Evolutionary conservation across 2,797 vertebrate species (phyloP), one percentile per base, ranked within the genome.

Genomic region (Syncerus caffer): DNA sequence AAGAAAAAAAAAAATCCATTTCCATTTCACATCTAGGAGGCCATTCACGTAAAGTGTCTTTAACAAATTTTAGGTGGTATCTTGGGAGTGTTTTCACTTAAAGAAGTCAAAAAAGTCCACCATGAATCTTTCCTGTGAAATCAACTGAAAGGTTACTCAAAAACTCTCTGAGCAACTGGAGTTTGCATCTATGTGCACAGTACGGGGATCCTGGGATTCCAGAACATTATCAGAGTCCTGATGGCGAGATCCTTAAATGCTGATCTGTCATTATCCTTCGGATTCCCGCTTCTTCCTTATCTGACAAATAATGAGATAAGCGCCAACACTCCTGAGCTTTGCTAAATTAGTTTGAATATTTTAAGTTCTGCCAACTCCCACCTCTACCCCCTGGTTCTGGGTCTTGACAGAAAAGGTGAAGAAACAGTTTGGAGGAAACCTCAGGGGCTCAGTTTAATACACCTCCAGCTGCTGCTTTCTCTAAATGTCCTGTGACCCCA

Each of bases 251-350:
- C 94, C 96, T 90, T 76, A 96, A 96, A 96, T 62, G 62, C 64
- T 50, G 76, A 95, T 96, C 93, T 90, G 50, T 95, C 96, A 87
- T 34, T 27, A 87, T 62, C 91, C 89, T 95, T 95, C 89, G 90
- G 82, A 85, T 62, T 58, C 87, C 78, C 95, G 53, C 45, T 78
- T 93, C 89, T 25, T 88, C 89, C 94, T 98, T 95, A 96, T 96
- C 98, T 97, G 90, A 96, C 95, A 94, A 97, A 93, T 96, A 97
- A 89, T 6, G 78, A 97, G 96, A 97, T 96, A 95, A 93, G 93
- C 45, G 17, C 58, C 31, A 79, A 89, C 76, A 95, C 93, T 89
- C 94, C 78, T 71, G 90, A 85, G 87, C 78, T 97, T 95, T 84
- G 91, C 91, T 97, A 97, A 96, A 97, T 97, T 85, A 85, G 93